Evolutionary conservation across 2,113 vertebrate genomes (phyloP), one percentile per base, ranked within the genome.

Genomic region (Willisornis vidua): DNA sequence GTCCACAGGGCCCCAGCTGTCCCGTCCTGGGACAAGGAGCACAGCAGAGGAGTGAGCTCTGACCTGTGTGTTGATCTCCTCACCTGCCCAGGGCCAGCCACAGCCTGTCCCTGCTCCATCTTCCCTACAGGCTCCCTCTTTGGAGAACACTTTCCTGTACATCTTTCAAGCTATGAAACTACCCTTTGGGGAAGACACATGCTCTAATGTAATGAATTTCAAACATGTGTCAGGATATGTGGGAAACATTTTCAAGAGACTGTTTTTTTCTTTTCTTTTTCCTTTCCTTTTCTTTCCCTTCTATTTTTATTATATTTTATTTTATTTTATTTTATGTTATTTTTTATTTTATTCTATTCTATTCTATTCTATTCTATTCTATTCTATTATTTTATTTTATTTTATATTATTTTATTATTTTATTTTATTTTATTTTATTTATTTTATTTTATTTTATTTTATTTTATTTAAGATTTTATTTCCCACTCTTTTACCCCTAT

Each of bases 11-110:
- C 25, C 74, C 52, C 1, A 3, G 45, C 19, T 70, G 37, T 23
- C 43, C 45, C n/a, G 4, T 1, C 8, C 23, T 2, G 1, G n/a
- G 15, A 35, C 9, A 54, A 39, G 57, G 18, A 25, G 23, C 1
- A 2, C 6, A 25, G 33, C 55, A 29, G 43, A 12, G n/a, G 29
- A 72, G 41, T 1, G 5, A 45, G 12, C 23, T 92, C 63, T 19
- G 31, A 1, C 2, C 11, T 16, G 24, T 6, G 2, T 8, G 3
- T 10, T 7, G 10, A 26, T n/a, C 52, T 54, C 5, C 37, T 29
- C 63, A 58, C 41, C 51, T 41, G 76, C 45, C 41, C 0, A 2
- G 29, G 37, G 24, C 52, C 62, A 67, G 63, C 15, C 1, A 0
- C 73, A 45, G n/a, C 28, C n/a, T 84, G 59, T 62, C 49, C 31